These are phyloP conservation scores for Rallus limicola DNA, from an alignment of 2,113 vertebrate genomes.

Conservation along the genomic window DNA sequence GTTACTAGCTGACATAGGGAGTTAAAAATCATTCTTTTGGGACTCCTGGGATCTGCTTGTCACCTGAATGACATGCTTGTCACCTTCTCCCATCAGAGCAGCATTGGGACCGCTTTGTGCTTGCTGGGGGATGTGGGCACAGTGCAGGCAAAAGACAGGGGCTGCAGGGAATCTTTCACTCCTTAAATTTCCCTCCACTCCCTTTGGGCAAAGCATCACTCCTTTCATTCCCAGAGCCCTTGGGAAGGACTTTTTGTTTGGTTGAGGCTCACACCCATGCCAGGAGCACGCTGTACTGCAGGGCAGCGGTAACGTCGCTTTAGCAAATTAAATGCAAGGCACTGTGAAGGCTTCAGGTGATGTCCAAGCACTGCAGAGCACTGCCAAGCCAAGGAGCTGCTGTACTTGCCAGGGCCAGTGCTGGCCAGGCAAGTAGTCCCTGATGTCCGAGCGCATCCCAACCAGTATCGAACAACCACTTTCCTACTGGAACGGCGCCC, in stretches of 20 bases:
- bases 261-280: too few relatives aligned
- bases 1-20: not conserved
- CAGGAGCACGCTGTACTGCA: not conserved
- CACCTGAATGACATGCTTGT: not conserved
- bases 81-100: not conserved
- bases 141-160: not conserved
- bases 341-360: not conserved
- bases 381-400: not conserved
- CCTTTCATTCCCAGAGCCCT: not conserved
- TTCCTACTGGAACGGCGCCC: not conserved
- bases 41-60: not conserved
- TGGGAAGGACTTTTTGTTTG: not conserved
- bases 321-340: not conserved
- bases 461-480: not conserved
- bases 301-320: not conserved
- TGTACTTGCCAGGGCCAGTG: not conserved
- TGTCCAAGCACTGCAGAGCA: not conserved
- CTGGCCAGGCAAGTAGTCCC: not conserved
- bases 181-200: not conserved
- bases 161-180: fast-evolving
- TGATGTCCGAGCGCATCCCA: not conserved
- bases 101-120: too few relatives aligned
- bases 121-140: not conserved
- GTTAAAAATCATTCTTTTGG: not conserved
- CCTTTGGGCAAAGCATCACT: not conserved